Evolutionary conservation across 2,888 invertebrate genomes (phyloP).

Genomic region (Patella pellucida): DNA sequence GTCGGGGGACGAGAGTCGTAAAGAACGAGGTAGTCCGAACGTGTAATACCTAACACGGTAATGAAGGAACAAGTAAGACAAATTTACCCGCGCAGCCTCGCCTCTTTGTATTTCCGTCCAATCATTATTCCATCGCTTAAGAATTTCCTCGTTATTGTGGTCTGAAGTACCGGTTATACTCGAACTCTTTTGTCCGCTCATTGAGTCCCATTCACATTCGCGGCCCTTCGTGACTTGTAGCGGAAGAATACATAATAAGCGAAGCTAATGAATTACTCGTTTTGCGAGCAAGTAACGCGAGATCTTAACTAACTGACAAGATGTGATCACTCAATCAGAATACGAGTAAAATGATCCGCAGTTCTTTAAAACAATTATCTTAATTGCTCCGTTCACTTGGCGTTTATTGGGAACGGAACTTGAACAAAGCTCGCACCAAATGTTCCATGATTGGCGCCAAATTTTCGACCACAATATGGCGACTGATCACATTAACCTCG

Average conservation of each 20-base stretch:
- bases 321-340: slow-evolving; percentile 2
- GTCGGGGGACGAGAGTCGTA: too few species aligned
- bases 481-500: neutral
- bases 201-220: neutral
- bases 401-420: neutral
- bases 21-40: too few species aligned
- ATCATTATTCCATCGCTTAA: neutral
- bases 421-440: slow-evolving; percentile 4
- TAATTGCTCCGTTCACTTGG: slow-evolving; percentile 5
- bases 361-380: neutral
- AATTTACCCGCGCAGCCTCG: slow-evolving; percentile 14
- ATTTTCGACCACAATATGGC: neutral
- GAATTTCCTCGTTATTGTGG: neutral
- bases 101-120: slow-evolving; percentile 18
- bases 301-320: slow-evolving; percentile 5
- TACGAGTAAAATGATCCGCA: neutral
- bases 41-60: slow-evolving; percentile 1
- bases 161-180: slow-evolving; percentile 9
- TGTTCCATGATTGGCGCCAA: slow-evolving; percentile 10
- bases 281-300: neutral
- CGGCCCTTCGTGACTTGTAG: slow-evolving; percentile 10
- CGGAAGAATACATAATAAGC: slow-evolving; percentile 9
- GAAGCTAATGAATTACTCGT: slow-evolving; percentile 3
- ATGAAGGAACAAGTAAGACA: slow-evolving; percentile 21
- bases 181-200: neutral